phyloP scores from a whole-genome alignment of 2,113 vertebrate species.

The Calyptomena viridis region DNA sequence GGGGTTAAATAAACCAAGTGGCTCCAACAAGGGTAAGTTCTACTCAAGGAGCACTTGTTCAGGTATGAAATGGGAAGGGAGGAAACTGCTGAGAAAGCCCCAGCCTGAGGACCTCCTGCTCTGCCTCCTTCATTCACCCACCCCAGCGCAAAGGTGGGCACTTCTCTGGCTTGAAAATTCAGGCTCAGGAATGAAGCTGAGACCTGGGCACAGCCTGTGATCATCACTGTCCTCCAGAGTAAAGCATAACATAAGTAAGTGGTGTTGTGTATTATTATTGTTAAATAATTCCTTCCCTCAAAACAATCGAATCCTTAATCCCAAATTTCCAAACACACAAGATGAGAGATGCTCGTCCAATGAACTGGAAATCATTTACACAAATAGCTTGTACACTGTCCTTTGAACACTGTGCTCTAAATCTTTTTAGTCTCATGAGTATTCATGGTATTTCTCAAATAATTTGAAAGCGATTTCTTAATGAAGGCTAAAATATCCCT shows the following conservation, averaged over 20 bases:
- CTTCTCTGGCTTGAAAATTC: neutral
- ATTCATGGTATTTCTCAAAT: constrained; percentile 50
- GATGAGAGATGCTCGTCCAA: neutral
- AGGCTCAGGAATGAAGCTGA: neutral
- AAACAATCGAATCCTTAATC: fast-evolving
- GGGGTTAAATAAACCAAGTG: neutral
- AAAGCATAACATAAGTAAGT: neutral
- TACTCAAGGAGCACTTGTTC: neutral
- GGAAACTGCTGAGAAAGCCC: neutral
- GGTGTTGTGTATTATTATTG: neutral
- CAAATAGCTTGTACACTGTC: neutral
- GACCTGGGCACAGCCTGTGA: neutral
- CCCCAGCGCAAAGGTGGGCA: neutral
- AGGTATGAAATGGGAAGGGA: neutral
- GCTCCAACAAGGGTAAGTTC: neutral
- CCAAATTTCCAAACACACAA: neutral
- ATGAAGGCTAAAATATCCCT: constrained; percentile 52
- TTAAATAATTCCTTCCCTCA: neutral
- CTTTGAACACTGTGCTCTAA: constrained; percentile 32
- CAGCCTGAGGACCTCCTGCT: neutral
- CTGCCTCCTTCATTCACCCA: neutral
- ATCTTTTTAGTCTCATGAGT: constrained; percentile 50
- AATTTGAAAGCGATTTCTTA: constrained; percentile 31
- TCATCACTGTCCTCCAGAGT: neutral
- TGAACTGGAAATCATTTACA: constrained; percentile 16